Evolutionary conservation across 2,797 vertebrate species (phyloP), one percentile per base, ranked within the genome.

Genomic region (Monodelphis domestica): DNA sequence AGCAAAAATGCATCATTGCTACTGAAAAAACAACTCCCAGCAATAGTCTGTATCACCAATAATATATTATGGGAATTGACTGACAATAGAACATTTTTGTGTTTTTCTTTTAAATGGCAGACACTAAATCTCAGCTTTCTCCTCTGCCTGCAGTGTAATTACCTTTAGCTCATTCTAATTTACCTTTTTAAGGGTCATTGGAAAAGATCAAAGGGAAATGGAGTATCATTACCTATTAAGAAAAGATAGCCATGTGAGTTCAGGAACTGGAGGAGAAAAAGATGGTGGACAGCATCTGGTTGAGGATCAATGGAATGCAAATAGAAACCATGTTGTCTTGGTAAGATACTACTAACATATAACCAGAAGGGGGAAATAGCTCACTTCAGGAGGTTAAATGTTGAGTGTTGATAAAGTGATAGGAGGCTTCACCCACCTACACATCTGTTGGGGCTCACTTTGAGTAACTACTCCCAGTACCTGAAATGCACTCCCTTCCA

Each of bases 161-260:
- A 33, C 57, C 87, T 78, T 78, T 56, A 95, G 89, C 50, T n/a
- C 38, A 54, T 28, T 12, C 56, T 96, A 92, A 94, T 51, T 30
- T 51, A 70, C 38, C 55, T 84, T 26, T 84, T 26, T 33, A 84
- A 84, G 26, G 70, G 50, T 1, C 70, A 84, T 24, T 11, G 28
- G 21, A 38, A 70, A 59, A 84, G 21, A 50, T 45, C 45, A 78
- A 24, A 4, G 38, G 38, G 63, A 26, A 78, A 7, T 78, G 4
- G 21, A 78, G 28, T 70, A 7, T 6, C 1, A 70, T 38, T 5
- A n/a, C 30, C 11, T 59, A 63, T 33, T 33, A 70, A 70, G 63
- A 70, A 70, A n/a, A 70, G 2, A n/a, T 17, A 63, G 59, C 78
- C 17, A 38, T 45, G n/a, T 3, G n/a, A 78, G 15, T 78, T 38